These are phyloP conservation scores for Hypomesus transpacificus DNA, from an alignment of 2,113 vertebrate species.

Conservation along the genomic window DNA sequence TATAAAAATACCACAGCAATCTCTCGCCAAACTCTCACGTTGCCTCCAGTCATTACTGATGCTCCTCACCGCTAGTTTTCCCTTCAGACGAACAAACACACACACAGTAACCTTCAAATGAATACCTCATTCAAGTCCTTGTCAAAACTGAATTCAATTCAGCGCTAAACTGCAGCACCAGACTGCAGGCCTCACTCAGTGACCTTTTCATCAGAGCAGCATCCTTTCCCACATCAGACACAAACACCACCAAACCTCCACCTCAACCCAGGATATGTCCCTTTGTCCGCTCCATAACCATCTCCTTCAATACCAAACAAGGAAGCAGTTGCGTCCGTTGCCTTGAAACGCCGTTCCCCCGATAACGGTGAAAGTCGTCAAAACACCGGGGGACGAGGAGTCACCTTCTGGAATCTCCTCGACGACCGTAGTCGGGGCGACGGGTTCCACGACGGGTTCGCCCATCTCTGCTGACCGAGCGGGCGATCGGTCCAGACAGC, in stretches of 20 bases:
- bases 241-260: no score
- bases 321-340: background rate
- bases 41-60: background rate
- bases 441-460: conserved; percentile 48
- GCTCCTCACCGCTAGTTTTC: background rate
- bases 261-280: background rate
- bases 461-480: conserved; percentile 49
- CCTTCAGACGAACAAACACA: background rate
- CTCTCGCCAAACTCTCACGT: background rate
- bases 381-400: background rate
- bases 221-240: conserved; percentile 9
- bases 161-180: background rate
- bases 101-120: background rate
- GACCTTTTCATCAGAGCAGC: conserved; percentile 19
- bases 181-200: background rate
- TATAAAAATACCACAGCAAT: background rate
- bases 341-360: background rate
- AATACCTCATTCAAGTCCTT: no score
- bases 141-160: background rate
- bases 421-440: conserved; percentile 23
- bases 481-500: conserved; percentile 1
- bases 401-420: conserved; percentile 42
- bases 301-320: conserved; percentile 37
- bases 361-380: no score
- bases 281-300: background rate